Base-by-base conservation (phyloP, 1,140 invertebrate species). In the Harlomillsia oculata region DNA sequence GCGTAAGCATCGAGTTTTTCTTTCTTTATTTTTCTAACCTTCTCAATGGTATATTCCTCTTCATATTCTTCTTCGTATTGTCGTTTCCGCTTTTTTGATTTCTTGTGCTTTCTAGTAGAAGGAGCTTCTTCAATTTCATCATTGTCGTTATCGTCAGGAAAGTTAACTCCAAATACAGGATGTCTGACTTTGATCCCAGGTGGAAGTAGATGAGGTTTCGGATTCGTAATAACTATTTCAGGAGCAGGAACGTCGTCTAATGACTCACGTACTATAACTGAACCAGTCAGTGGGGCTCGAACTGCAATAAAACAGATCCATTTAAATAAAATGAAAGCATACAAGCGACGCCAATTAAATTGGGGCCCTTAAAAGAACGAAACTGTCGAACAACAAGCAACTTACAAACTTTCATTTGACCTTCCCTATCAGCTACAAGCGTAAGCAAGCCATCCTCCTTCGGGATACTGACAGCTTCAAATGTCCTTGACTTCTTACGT, bases 131-230 rank as follows among this genome's bases (percentile, higher is more conserved):
- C 25, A 28, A 45, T 28, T 45, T 45, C 26, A 29, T 45, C 39
- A 29, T 45, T 45, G 16, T 45, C 2, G 25, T 14, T 5, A 5
- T 36, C 13, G 18, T 41, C n/a, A 20, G 37, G 18, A 28, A 39
- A 60, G 32, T 64, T 52, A 28, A 41, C 21, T 11, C 58, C 58
- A 53, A 57, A 64, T n/a, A 60, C 41, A 11, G 63, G 60, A 51
- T 65, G 63, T 26, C 59, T 43, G 25, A 41, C 36, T 53, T 62
- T 65, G 0, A 65, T 20, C 11, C 57, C 56, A 9, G 32, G 5
- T 4, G 63, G 63, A 11, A 62, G 37, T 37, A 53, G 16, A 32
- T 58, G 48, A 11, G 34, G 20, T 26, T 21, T 28, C 14, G 14
- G 26, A 5, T 14, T 26, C 30, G 20, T 14, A 0, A 25, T 20